Base-by-base conservation (phyloP, 2,797 vertebrate species). In the Dromococcyx pavoninus region DNA sequence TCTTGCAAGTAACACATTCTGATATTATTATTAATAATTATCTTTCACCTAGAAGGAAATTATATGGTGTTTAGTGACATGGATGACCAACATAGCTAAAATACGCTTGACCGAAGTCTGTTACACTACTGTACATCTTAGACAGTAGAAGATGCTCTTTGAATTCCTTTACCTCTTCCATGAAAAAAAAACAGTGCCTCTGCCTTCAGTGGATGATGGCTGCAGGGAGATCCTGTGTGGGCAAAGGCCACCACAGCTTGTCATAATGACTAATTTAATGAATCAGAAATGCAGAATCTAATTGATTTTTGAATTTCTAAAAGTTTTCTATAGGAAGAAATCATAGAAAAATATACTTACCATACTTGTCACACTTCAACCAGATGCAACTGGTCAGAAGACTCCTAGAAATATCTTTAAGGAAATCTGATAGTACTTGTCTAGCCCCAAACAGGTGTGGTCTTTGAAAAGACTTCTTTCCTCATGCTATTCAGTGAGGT, bases 201-300 rank as follows among this genome's bases (percentile, higher is more conserved):
- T 67, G n/a, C 24, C 48, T 72, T 62, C n/a, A 17, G 35, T 33
- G 54, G 30, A n/a, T 44, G 24, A 7, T 50, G 46, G 30, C 43
- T 62, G 24, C 25, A 46, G 17, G 19, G 33, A 61, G 17, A 77
- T 44, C 21, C 24, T 62, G 8, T 33, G 28, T 0, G 0, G n/a
- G 17, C 23, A 73, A 83, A 78, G 24, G 11, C 24, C 37, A 62
- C 10, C 18, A 30, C 17, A 6, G 6, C 22, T 67, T 72, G n/a
- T 30, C 25, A 19, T 61, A 66, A 10, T 27, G 15, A 53, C 33
- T 84, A 72, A 66, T 33, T 53, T 24, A 54, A 1, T 43, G 13
- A 48, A 73, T 37, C 27, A 79, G 41, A 67, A 74, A 61, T 50
- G 3, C 5, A 69, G 27, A 48, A 75, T 41, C 46, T 54, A 60